These are phyloP conservation scores for Sialis fuliginosa DNA, from an alignment of 2,888 invertebrate species.

Conservation along the genomic window DNA sequence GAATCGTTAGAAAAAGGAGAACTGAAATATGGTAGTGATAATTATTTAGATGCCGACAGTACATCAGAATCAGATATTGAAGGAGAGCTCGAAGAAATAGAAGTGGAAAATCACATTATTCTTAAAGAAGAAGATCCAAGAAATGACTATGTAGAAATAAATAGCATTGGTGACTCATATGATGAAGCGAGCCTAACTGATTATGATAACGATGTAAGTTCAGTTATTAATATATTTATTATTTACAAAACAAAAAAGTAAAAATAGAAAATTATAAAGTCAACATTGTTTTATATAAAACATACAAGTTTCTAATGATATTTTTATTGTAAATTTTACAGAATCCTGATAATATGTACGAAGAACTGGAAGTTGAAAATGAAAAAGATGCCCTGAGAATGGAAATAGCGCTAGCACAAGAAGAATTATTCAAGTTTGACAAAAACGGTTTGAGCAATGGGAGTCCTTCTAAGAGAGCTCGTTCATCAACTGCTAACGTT, in stretches of 20 bases:
- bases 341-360: slow-evolving; percentile 55
- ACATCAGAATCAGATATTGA: slow-evolving; percentile 47
- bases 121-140: slow-evolving; percentile 25
- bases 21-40: slow-evolving; percentile 56
- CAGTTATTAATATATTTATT: too few relatives aligned
- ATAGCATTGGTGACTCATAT: slow-evolving; percentile 5
- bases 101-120: slow-evolving; percentile 21
- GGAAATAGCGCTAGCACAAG: slow-evolving; percentile 25
- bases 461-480: slow-evolving; percentile 1
- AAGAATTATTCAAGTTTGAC: slow-evolving; percentile 23
- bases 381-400: slow-evolving; percentile 26
- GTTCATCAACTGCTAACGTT: neutral
- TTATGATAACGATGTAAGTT: slow-evolving; percentile 2
- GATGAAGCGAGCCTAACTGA: slow-evolving; percentile 5
- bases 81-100: slow-evolving; percentile 29
- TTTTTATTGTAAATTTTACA: slow-evolving; percentile 17
- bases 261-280: too few relatives aligned
- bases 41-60: slow-evolving; percentile 34
- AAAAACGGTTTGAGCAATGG: slow-evolving; percentile 7
- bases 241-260: too few relatives aligned
- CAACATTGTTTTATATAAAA: too few relatives aligned
- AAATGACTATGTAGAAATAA: slow-evolving; percentile 3
- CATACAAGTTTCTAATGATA: too few relatives aligned
- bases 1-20: slow-evolving; percentile 74
- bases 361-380: slow-evolving; percentile 54